These are phyloP conservation scores for Agrochola lota DNA, from an alignment of 2,888 invertebrate genomes.

Conservation along the genomic window DNA sequence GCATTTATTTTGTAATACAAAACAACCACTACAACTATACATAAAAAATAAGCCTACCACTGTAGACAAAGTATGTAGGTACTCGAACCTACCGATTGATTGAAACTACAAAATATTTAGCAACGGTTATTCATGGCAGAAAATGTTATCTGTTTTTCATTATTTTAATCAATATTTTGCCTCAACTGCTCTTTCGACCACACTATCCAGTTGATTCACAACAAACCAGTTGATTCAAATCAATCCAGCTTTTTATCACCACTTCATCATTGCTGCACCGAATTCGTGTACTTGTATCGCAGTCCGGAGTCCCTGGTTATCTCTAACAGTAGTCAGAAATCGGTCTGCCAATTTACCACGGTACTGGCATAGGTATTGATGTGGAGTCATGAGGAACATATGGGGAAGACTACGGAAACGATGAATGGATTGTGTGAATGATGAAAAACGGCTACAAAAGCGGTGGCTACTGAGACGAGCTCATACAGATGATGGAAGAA, in stretches of 20 bases:
- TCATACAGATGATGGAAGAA: neutral
- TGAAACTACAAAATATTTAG: neutral
- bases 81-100: too few species aligned
- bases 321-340: neutral
- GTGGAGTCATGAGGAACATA: neutral
- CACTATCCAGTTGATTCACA: neutral
- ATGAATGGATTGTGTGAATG: neutral
- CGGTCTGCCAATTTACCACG: neutral
- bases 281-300: neutral
- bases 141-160: too few species aligned
- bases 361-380: neutral
- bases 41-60: neutral
- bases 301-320: neutral
- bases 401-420: neutral
- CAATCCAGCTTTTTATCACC: neutral
- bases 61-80: neutral
- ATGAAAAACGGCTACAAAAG: neutral
- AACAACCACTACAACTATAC: neutral
- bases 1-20: neutral
- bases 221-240: neutral
- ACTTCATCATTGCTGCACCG: neutral
- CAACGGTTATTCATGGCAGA: too few species aligned
- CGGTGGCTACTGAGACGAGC: neutral
- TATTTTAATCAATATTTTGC: too few species aligned
- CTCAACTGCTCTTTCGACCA: neutral